Percentiles rank a stretch among this genome's conserved stretches.
phyloP scores from a whole-genome alignment of 2,888 invertebrate genomes.

The Rotaria magnacalcarata region DNA sequence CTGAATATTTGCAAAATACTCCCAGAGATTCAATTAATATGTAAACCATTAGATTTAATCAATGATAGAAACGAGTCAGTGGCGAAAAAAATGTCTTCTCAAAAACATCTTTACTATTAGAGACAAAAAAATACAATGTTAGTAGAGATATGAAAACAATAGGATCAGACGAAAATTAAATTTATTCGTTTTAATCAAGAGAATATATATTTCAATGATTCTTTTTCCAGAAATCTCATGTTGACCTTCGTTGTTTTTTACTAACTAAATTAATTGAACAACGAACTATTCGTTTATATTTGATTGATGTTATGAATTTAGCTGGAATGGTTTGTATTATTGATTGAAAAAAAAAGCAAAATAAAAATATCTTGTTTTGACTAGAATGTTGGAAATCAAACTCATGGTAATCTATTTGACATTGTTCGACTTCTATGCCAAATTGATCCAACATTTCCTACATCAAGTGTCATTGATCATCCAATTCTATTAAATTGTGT shows the following conservation, averaged over 20 bases:
- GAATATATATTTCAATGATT: too few relatives aligned
- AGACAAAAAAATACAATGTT: too few relatives aligned
- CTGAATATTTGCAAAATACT: too few relatives aligned
- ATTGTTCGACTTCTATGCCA: neutral
- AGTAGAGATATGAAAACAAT: too few relatives aligned
- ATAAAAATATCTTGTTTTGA: neutral
- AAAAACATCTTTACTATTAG: too few relatives aligned
- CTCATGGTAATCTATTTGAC: neutral
- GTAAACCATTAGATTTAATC: too few relatives aligned
- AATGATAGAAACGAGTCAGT: too few relatives aligned
- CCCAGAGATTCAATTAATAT: too few relatives aligned
- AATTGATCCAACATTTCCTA: neutral
- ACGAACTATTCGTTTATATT: neutral
- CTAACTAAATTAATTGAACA: neutral
- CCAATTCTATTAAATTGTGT: neutral
- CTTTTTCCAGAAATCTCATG: neutral
- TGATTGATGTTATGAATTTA: constrained; percentile 20
- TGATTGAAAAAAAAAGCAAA: neutral
- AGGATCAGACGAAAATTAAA: too few relatives aligned
- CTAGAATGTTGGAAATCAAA: neutral
- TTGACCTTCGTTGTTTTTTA: constrained; percentile 19
- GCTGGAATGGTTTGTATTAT: neutral
- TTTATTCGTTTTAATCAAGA: neutral
- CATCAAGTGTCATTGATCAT: neutral
- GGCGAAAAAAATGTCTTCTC: too few relatives aligned